phyloP scores from a whole-genome alignment of 2,113 vertebrate species.

The Sander lucioperca region DNA sequence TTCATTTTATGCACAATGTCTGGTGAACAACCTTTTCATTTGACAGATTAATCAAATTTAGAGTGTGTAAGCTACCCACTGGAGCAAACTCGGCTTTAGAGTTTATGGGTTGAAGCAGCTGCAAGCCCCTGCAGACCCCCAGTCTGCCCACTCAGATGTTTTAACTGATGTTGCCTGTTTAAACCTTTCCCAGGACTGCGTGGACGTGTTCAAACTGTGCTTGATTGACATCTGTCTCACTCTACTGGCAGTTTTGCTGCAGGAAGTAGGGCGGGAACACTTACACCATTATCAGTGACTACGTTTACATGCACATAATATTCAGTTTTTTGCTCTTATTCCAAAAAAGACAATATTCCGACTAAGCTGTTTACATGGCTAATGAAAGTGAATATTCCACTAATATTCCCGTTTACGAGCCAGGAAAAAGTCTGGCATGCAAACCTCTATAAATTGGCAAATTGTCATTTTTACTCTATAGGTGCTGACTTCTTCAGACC shows the following conservation, averaged over 20 bases:
- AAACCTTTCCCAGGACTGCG: background rate
- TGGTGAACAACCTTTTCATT: background rate
- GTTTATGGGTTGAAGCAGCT: slow-evolving; percentile 1
- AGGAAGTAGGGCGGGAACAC: background rate
- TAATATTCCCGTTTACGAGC: too few species aligned
- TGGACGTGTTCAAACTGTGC: background rate
- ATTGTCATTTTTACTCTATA: background rate
- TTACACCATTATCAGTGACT: background rate
- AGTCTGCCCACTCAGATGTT: background rate
- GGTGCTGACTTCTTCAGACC: background rate
- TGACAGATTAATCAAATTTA: slow-evolving; percentile 15
- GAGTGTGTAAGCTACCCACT: background rate
- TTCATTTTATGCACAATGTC: background rate
- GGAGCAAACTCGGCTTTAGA: background rate
- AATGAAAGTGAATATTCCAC: too few species aligned
- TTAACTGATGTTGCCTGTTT: background rate
- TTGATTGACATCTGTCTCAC: background rate
- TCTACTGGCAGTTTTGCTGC: background rate
- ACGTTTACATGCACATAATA: too few species aligned
- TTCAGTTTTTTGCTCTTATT: too few species aligned
- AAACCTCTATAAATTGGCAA: background rate
- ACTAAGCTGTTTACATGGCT: too few species aligned
- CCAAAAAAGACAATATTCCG: too few species aligned
- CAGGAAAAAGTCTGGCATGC: background rate
- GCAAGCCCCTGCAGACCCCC: background rate